Evolutionary conservation across 2,888 invertebrate genomes (phyloP).

Genomic region (Lepidochrysops patricia): DNA sequence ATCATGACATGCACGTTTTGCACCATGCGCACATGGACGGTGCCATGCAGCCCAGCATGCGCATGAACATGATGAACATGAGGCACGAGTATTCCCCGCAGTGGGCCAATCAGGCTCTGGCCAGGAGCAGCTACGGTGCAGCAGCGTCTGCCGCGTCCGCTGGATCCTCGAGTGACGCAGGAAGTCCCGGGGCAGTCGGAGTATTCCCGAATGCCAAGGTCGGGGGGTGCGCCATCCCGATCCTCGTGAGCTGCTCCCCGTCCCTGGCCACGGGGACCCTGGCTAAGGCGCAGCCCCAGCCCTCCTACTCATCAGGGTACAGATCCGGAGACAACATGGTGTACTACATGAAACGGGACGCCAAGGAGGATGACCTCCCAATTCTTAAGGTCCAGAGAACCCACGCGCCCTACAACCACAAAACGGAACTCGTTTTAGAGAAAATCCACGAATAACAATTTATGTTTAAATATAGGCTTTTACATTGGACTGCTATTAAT

Average conservation of each 20-base stretch:
- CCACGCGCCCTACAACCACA: conserved; percentile 18
- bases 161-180: conserved; percentile 1
- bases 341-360: conserved; percentile 50
- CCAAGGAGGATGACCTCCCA: conserved; percentile 28
- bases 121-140: conserved; percentile 38
- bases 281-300: conserved; percentile 38
- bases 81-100: conserved; percentile 33
- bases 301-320: conserved; percentile 31
- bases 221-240: conserved; percentile 55
- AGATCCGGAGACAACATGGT: conserved; percentile 45
- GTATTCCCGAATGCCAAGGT: conserved; percentile 56
- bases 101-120: conserved; percentile 38
- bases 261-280: conserved; percentile 53
- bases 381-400: conserved; percentile 24
- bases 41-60: conserved; percentile 32
- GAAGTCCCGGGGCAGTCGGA: conserved; percentile 38
- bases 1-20: conserved; percentile 22
- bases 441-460: conserved; percentile 14
- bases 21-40: conserved; percentile 36
- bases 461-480: not conserved
- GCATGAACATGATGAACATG: conserved; percentile 35
- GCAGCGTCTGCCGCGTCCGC: not conserved
- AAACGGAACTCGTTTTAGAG: conserved; percentile 19
- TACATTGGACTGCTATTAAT: not conserved
- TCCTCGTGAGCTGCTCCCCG: conserved; percentile 60